Evolutionary conservation across 2,888 invertebrate genomes (phyloP).

Genomic region (Liopterus haemorrhoidalis): DNA sequence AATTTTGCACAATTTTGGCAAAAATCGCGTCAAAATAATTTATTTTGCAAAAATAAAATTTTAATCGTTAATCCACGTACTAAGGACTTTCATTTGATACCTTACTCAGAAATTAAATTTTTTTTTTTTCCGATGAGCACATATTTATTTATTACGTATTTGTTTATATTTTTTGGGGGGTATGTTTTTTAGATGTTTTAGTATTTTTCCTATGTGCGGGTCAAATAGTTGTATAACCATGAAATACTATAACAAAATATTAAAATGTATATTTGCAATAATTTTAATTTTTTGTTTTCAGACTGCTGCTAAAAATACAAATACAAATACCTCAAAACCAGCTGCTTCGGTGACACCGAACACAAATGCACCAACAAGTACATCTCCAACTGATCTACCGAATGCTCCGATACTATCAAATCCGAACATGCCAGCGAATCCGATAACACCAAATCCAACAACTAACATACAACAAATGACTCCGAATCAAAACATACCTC

Average conservation of each 20-base stretch:
- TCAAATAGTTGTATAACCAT: not conserved
- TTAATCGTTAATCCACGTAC: no score
- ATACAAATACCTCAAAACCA: slow-evolving; percentile 41
- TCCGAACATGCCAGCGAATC: slow-evolving; percentile 14
- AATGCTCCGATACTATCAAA: slow-evolving; percentile 1
- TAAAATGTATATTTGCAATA: slow-evolving; percentile 1
- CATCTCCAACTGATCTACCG: slow-evolving; percentile 2
- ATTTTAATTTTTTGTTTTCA: slow-evolving; percentile 7
- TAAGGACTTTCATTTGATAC: not conserved
- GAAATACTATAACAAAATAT: not conserved
- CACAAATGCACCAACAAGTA: slow-evolving; percentile 27
- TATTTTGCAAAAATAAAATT: no score
- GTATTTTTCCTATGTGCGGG: not conserved
- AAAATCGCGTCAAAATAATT: no score
- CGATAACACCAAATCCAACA: slow-evolving; percentile 14
- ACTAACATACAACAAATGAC: no score
- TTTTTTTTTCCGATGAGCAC: no score
- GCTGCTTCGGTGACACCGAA: slow-evolving; percentile 52
- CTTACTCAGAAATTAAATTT: no score
- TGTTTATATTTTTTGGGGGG: not conserved
- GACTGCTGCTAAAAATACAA: slow-evolving; percentile 13
- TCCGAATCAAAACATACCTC: not conserved
- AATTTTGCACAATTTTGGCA: no score
- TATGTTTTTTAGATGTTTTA: not conserved
- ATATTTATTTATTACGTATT: not conserved